Base-by-base conservation (phyloP, 2,888 invertebrate genomes). In the Erynnis tages region DNA sequence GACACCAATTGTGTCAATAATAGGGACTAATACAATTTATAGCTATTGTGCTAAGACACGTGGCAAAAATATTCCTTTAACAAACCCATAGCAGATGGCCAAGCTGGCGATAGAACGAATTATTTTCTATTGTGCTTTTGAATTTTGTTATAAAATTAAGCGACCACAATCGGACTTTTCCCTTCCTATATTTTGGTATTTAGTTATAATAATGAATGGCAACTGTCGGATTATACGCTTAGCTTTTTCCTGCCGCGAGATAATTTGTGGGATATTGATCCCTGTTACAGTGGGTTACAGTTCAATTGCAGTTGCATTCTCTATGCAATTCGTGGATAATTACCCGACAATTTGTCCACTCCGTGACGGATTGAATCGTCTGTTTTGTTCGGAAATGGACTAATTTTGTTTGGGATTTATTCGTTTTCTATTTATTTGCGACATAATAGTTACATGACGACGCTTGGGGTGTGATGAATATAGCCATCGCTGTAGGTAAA, bases 361-460 rank as follows among this genome's bases (percentile, higher is more conserved):
- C 73, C 69, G 67, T 75, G 73, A 72, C 82, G 70, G 77, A 85
- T 82, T 73, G 78, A 80, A 70, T 78, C 69, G 76, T 81, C 71
- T 69, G 69, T 77, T 76, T 74, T 59, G 66, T 61, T 58, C 77
- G 82, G 86, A 88, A 85, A 87, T 87, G 71, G 82, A 81, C 74
- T 83, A 79, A 88, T 87, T 86, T 78, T 63, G 60, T 55, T 61
- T 69, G 69, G 76, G 78, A 85, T 83, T 79, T 80, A 82, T 80
- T 69, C 70, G 72, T 71, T 77, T 77, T 74, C 73, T 74, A 77
- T 73, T 73, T 75, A 68, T 76, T 72, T 66, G 68, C 79, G 76
- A 72, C 73, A 73, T 72, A 71, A 73, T 64, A 57, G 74, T 73
- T n/a, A n/a, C n/a, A n/a, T n/a, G n/a, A n/a, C n/a, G n/a, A n/a